Evolutionary conservation across 2,888 invertebrate species (phyloP).

Genomic region (Calameuta pallipes): DNA sequence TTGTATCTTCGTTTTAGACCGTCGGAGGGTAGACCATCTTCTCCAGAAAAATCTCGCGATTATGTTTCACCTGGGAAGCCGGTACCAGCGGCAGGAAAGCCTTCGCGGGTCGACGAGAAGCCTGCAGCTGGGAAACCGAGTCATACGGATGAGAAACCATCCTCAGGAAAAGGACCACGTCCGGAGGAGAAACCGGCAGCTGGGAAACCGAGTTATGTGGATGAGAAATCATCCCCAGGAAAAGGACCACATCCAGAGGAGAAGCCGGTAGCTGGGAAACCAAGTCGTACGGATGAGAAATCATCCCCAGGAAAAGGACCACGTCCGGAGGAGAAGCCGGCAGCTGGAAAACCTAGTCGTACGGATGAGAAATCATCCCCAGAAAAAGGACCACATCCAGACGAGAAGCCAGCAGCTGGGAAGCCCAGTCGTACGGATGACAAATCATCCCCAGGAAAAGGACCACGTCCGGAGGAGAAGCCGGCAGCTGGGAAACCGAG

Average conservation of each 20-base stretch:
- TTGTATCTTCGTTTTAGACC: conserved; percentile 25
- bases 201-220: too few species aligned
- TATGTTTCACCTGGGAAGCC: conserved; percentile 41
- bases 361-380: conserved; percentile 23
- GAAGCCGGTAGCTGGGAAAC: too few species aligned
- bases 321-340: conserved; percentile 14
- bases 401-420: conserved; percentile 29
- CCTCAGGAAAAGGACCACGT: too few species aligned
- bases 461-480: conserved; percentile 23
- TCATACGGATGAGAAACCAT: conserved; percentile 23
- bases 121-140: conserved; percentile 35
- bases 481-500: conserved; percentile 51
- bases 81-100: conserved; percentile 56
- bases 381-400: conserved; percentile 19
- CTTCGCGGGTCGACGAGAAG: conserved; percentile 36
- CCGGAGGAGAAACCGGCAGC: too few species aligned
- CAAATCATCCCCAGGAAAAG: background rate
- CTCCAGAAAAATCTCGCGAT: conserved; percentile 50
- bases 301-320: too few species aligned
- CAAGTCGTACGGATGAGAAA: conserved; percentile 31
- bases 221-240: too few species aligned
- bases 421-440: conserved; percentile 17
- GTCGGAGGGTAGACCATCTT: conserved; percentile 37
- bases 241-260: too few species aligned
- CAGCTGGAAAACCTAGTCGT: conserved; percentile 51